These are phyloP conservation scores for Lasioglossum lativentre DNA, from an alignment of 2,888 invertebrate species.

Conservation along the genomic window DNA sequence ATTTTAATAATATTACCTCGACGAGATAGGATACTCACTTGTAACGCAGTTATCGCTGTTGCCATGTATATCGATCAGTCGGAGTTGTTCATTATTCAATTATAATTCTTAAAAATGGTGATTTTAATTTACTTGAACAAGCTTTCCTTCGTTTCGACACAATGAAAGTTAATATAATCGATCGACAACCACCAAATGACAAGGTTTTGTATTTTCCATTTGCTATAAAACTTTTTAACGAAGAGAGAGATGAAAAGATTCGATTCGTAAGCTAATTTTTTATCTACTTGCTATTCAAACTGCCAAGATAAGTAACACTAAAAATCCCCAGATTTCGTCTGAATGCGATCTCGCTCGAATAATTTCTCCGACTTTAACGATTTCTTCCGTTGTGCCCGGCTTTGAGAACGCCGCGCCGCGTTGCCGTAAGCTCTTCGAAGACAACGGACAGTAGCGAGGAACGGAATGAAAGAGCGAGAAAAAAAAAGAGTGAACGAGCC, in stretches of 20 bases:
- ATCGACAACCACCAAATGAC: too few relatives aligned
- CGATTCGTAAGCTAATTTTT: too few relatives aligned
- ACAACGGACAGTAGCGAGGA: slow-evolving; percentile 30
- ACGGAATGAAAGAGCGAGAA: neutral
- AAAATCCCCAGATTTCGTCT: neutral
- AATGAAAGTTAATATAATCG: too few relatives aligned
- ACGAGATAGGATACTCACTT: neutral
- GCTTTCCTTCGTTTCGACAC: too few relatives aligned
- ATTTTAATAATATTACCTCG: neutral
- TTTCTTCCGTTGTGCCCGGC: neutral
- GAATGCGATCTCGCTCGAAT: neutral
- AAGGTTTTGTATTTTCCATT: too few relatives aligned
- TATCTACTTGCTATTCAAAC: too few relatives aligned
- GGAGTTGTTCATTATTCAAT: neutral
- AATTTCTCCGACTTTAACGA: neutral
- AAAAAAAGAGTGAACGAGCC: neutral
- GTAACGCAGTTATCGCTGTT: too few relatives aligned
- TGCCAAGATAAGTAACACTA: too few relatives aligned
- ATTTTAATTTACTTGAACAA: neutral
- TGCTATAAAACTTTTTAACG: too few relatives aligned
- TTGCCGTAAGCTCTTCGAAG: slow-evolving; percentile 25
- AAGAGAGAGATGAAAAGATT: too few relatives aligned
- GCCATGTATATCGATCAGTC: neutral
- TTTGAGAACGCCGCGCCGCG: neutral
- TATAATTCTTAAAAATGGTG: too few relatives aligned